A percentile compares a stretch with the other conserved stretches of the same genome.
These are phyloP conservation scores for Collichthys lucidus DNA, from an alignment of 2,113 vertebrate species.

Conservation along the genomic window DNA sequence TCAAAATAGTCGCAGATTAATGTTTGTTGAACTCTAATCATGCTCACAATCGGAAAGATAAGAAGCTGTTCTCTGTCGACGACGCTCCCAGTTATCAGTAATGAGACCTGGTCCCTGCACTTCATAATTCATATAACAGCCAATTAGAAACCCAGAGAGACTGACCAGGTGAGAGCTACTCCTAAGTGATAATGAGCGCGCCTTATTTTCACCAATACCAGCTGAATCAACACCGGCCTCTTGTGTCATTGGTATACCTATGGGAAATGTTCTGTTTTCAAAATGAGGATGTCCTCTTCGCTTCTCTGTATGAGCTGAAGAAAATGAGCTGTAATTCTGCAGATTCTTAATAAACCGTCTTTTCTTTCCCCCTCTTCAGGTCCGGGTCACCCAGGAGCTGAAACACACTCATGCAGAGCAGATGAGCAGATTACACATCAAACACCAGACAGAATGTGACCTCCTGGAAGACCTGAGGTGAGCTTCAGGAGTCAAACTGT, in stretches of 20 bases:
- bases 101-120: neutral
- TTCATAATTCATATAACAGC: slow-evolving; percentile 28
- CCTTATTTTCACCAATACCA: slow-evolving; percentile 16
- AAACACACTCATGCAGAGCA: slow-evolving; percentile 95
- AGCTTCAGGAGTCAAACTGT: slow-evolving; percentile 59
- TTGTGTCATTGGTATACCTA: neutral
- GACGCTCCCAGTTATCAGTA: neutral
- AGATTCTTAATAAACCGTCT: neutral
- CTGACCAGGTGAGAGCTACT: slow-evolving; percentile 11
- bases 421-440: slow-evolving; percentile 93
- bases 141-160: slow-evolving; percentile 41
- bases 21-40: neutral
- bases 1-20: neutral
- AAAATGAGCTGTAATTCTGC: neutral
- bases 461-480: slow-evolving; percentile 98
- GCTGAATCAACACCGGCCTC: slow-evolving; percentile 13
- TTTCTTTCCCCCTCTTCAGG: slow-evolving; percentile 83
- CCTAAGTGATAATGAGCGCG: slow-evolving; percentile 3
- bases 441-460: slow-evolving; percentile 97
- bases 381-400: slow-evolving; percentile 93
- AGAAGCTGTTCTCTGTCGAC: neutral
- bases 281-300: neutral
- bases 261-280: neutral
- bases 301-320: neutral
- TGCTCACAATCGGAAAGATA: neutral